phyloP scores from a whole-genome alignment of 2,797 vertebrate genomes.

The Enteromius argenteus region DNA sequence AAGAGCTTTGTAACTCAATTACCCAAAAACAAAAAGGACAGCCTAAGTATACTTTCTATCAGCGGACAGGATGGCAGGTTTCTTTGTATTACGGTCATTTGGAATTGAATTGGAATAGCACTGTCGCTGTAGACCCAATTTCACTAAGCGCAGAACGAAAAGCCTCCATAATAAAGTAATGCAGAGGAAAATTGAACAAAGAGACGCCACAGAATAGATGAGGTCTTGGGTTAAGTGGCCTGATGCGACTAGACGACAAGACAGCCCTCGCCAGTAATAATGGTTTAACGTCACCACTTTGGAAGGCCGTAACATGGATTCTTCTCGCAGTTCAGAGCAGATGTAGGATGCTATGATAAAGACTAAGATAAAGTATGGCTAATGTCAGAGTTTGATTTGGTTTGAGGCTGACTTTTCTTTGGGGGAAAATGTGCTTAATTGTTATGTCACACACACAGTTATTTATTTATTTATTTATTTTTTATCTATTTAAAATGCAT shows the following conservation, averaged over 20 bases:
- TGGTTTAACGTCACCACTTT: not conserved
- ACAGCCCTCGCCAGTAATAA: not conserved
- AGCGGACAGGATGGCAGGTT: not conserved
- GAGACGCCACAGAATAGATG: not conserved
- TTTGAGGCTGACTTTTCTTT: not conserved
- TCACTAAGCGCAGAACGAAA: slow-evolving; percentile 8
- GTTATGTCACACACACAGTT: too few species aligned
- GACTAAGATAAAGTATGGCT: not conserved
- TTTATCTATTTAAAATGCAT: too few species aligned
- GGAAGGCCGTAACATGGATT: not conserved
- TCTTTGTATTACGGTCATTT: slow-evolving; percentile 30
- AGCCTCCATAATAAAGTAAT: slow-evolving; percentile 1
- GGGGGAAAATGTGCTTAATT: too few species aligned
- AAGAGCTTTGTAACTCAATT: slow-evolving; percentile 57
- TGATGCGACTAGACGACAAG: not conserved
- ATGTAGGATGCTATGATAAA: not conserved
- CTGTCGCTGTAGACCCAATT: slow-evolving; percentile 14
- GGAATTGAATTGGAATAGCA: slow-evolving; percentile 32
- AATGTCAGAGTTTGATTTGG: not conserved
- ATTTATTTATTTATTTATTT: too few species aligned
- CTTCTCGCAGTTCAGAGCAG: not conserved
- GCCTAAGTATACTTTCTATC: slow-evolving; percentile 15
- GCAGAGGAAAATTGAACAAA: slow-evolving; percentile 1
- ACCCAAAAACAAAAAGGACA: slow-evolving; percentile 49
- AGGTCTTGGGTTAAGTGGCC: not conserved